A percentile compares a stretch with the other conserved stretches of the same genome.
Evolutionary conservation across 2,888 invertebrate genomes (phyloP).

Genomic region (Nebria brevicollis): DNA sequence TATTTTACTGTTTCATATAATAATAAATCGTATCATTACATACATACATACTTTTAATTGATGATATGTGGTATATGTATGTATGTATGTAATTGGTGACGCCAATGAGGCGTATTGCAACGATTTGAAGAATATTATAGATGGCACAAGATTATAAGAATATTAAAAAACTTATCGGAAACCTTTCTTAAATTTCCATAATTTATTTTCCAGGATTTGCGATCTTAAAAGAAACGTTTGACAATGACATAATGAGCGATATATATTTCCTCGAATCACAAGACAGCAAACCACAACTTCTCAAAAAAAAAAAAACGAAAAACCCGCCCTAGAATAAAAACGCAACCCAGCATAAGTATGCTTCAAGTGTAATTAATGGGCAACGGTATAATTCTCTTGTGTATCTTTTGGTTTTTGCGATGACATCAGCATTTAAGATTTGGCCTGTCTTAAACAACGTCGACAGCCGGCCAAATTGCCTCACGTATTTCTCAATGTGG

Average conservation of each 20-base stretch:
- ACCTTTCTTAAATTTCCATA: too few species aligned
- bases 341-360: not conserved
- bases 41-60: too few species aligned
- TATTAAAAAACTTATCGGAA: too few species aligned
- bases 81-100: too few species aligned
- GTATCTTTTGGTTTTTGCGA: not conserved
- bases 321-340: not conserved
- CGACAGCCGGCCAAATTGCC: conserved; percentile 11
- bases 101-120: too few species aligned
- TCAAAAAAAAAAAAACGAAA: not conserved
- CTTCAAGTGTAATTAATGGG: not conserved
- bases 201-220: too few species aligned
- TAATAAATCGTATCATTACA: too few species aligned
- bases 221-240: not conserved
- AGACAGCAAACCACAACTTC: not conserved
- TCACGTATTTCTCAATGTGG: conserved; percentile 2
- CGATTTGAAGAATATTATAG: too few species aligned
- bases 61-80: too few species aligned
- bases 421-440: conserved; percentile 41
- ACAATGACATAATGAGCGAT: conserved; percentile 4
- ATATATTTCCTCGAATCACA: not conserved
- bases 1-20: too few species aligned
- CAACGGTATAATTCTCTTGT: not conserved
- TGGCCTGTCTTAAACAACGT: conserved; percentile 32
- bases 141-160: too few species aligned